Base-by-base conservation (phyloP, 2,888 invertebrate species). In the Notodonta ziczac region DNA sequence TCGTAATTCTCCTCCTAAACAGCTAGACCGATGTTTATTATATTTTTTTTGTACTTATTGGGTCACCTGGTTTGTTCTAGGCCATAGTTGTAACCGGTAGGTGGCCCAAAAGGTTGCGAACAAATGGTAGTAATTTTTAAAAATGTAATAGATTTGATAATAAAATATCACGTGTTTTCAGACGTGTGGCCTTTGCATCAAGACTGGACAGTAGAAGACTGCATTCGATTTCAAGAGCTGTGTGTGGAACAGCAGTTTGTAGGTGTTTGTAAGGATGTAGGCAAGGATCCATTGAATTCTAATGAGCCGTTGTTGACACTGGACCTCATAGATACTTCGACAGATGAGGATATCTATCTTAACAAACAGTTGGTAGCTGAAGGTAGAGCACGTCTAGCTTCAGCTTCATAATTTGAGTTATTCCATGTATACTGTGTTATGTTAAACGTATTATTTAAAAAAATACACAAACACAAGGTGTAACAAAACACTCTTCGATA, bases 181-280 rank as follows among this genome's bases (percentile, higher is more conserved):
- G 95, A 94, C 71, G 93, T 95, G 56, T 87, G 83, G 76, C 94
- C 95, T 46, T 85, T 91, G 24, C 94, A 95, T 72, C 90, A 89
- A 74, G 96, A 97, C 85, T 97, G 97, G 96, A 94, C 95, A 0
- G 95, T 96, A 70, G 96, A 96, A 73, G 97, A 97, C 85, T 96
- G 96, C 76, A 88, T 96, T 58, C 89, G 95, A 63, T 97, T 97
- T 82, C 96, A 96, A 76, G 93, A 96, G 70, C 80, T 97, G 66
- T 96, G 97, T 7, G 95, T 96, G 46, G 95, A 96, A 46, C 95
- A 96, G 74, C 93, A 95, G 58, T 96, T 97, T 69, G 96, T 96
- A 13, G 96, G 97, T 0, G 84, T 95, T 56, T 94, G 97, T 58
- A 94, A 94, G 67, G 94, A 95, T 24, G 94, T 96, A 9, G 94